Base-by-base conservation (phyloP, 2,888 invertebrate genomes). In the Drosophila niveifrons region DNA sequence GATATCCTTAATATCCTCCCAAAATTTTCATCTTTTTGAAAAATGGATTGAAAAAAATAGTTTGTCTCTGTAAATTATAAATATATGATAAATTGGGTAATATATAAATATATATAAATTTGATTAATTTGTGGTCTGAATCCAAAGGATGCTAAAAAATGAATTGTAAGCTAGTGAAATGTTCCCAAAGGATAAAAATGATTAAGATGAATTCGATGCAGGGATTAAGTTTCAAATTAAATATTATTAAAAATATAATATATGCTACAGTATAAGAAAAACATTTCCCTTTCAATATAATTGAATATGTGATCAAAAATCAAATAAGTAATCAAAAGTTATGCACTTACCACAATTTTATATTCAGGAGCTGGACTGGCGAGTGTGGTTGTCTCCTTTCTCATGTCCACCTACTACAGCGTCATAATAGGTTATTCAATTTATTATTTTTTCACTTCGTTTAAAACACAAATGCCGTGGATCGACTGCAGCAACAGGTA, bases 331-430 rank as follows among this genome's bases (percentile, higher is more conserved):
- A 4, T 34, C 9, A 11, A 23, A 31, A 18, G 36, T n/a, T n/a
- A 36, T 36, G 3, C 11, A 36, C 36, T 36, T 1, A 36, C 36
- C 36, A 11, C n/a, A 11, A 3, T 36, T 11, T 36, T n/a, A 13
- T 57, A 93, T 93, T n/a, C 93, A 98, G 98, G 98, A 89, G 97
- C 97, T 80, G 98, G 98, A 66, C 94, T 98, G 83, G 97, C 98
- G 69, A 98, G 97, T 92, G 98, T 98, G 75, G 96, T 98, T 91
- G 97, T 98, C 92, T 98, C 98, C 79, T 98, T 98, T 93, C 93
- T 98, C 91, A 96, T 98, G 95, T 97, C 98, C 80, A 97, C 98
- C 57, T 98, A 98, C 93, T 98, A 98, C 93, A 98, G 97, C 92
- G 97, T 98, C 81, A 97, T 98, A 92, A 98, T 98, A 92, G 97